Percentiles rank a stretch among this genome's conserved stretches.
Evolutionary conservation across 2,888 invertebrate genomes (phyloP).

Genomic region (Oegoconia quadripuncta): DNA sequence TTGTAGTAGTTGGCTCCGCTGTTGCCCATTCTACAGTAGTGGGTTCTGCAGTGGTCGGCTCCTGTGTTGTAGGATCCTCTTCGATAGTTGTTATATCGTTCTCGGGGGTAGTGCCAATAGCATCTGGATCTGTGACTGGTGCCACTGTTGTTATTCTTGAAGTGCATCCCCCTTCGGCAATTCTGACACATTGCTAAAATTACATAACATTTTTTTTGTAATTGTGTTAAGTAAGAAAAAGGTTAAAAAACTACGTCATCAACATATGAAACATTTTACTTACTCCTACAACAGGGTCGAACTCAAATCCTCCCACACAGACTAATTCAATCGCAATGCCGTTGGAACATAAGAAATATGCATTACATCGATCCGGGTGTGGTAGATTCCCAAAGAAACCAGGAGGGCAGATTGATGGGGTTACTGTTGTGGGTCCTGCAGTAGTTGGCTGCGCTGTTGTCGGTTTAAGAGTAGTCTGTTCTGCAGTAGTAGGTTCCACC

Average conservation of each 20-base stretch:
- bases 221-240: too few relatives aligned
- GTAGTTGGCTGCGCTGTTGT: constrained; percentile 18
- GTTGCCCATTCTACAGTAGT: background rate
- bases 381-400: constrained; percentile 32
- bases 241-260: background rate
- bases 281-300: constrained; percentile 23
- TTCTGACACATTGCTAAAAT: constrained; percentile 23
- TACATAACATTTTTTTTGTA: too few relatives aligned
- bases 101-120: background rate
- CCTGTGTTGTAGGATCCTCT: background rate
- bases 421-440: constrained; percentile 6
- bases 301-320: constrained; percentile 29
- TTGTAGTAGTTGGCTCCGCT: background rate
- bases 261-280: constrained; percentile 5
- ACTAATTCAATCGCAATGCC: constrained; percentile 22
- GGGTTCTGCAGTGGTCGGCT: background rate
- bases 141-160: constrained; percentile 4
- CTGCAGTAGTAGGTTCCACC: constrained; percentile 8
- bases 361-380: constrained; percentile 32
- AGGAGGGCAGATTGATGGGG: constrained; percentile 25
- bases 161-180: constrained; percentile 27
- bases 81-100: background rate
- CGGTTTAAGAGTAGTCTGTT: constrained; percentile 6
- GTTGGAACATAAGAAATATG: constrained; percentile 30
- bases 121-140: background rate